Evolutionary conservation across 2,888 invertebrate genomes (phyloP).

Genomic region (Deladenus siricidicola): DNA sequence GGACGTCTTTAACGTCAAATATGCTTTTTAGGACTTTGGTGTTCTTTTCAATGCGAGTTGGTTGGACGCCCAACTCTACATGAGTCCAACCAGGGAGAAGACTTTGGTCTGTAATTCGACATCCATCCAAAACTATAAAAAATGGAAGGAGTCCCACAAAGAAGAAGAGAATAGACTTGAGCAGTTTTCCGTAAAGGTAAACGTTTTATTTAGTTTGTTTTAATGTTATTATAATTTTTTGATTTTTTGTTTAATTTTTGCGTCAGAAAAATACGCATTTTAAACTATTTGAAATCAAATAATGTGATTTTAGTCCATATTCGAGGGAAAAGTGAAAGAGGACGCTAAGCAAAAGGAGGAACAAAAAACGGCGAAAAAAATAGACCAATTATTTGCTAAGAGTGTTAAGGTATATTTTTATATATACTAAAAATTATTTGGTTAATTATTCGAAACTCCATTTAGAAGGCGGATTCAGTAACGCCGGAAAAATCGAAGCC

Average conservation of each 20-base stretch:
- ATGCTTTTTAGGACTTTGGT: background rate
- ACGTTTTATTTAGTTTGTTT: background rate
- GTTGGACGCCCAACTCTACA: constrained; percentile 1
- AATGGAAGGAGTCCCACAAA: constrained; percentile 2
- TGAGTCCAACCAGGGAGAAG: constrained; percentile 4
- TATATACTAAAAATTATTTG: background rate
- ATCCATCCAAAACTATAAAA: background rate
- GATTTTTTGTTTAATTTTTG: background rate
- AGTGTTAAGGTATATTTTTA: background rate
- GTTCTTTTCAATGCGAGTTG: constrained; percentile 1
- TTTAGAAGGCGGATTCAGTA: background rate
- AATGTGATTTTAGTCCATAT: background rate
- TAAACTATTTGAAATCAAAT: no score
- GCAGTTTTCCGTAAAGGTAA: background rate
- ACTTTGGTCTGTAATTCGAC: background rate
- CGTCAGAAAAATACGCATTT: no score
- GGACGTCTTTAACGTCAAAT: no score
- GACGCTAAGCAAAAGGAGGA: background rate
- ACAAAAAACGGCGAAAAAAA: background rate
- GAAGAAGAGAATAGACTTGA: background rate
- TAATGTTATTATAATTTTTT: background rate
- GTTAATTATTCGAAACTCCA: background rate
- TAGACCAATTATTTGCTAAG: background rate
- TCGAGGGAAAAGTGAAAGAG: background rate
- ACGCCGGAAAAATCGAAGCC: background rate